A percentile compares a stretch with the other conserved stretches of the same genome.
Conservation (phyloP, 2,797 vertebrate genomes). For the Mallotus villosus region DNA sequence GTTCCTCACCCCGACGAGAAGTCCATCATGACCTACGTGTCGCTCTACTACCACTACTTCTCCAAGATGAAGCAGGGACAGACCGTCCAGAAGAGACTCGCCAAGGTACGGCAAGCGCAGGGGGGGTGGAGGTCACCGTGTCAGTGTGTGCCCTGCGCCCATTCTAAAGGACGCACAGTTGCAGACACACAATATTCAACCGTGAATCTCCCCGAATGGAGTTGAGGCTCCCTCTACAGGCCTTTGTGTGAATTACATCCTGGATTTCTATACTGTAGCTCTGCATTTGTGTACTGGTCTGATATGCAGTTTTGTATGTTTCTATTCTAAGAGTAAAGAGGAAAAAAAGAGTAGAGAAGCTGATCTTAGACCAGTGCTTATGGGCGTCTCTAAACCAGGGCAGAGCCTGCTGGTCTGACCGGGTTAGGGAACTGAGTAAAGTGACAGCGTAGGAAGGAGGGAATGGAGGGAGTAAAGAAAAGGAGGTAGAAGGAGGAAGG, state of each 20-base stretch:
- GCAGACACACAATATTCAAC: neutral
- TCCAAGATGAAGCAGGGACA: conserved; percentile 83
- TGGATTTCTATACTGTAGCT: conserved; percentile 7
- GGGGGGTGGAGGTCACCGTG: conserved; percentile 14
- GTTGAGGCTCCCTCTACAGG: conserved; percentile 37
- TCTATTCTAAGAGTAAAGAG: no score
- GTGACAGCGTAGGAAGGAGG: neutral
- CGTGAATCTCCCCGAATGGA: neutral
- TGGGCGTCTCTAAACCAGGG: conserved; percentile 19
- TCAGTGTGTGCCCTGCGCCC: neutral
- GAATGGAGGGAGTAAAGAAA: conserved; percentile 41
- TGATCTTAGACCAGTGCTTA: no score
- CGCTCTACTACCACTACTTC: conserved; percentile 90
- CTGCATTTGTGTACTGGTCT: neutral
- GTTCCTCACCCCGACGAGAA: conserved; percentile 82
- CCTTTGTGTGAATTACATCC: conserved; percentile 12
- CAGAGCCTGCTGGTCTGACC: conserved; percentile 32
- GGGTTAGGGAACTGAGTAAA: conserved; percentile 34
- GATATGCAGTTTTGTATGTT: neutral
- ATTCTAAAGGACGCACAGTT: no score
- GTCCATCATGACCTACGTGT: conserved; percentile 92
- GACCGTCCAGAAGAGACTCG: conserved; percentile 82
- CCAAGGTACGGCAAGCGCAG: conserved; percentile 70
- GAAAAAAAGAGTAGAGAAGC: neutral
- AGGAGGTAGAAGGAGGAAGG: conserved; percentile 21